Evolutionary conservation across 2,797 vertebrate species (phyloP).

Genomic region (Brotula barbata): DNA sequence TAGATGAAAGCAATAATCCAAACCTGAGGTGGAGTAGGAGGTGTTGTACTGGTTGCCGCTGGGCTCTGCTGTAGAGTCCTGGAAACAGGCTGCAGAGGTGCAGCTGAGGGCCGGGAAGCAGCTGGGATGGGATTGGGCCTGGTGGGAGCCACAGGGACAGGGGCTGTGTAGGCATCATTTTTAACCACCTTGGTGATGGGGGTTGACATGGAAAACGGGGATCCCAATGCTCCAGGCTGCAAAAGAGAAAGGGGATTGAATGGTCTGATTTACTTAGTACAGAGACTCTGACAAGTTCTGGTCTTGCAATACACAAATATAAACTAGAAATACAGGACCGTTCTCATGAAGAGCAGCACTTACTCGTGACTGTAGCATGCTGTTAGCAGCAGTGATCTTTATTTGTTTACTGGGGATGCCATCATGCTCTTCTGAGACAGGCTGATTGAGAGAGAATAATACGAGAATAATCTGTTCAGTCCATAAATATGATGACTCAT

Average conservation of each 20-base stretch:
- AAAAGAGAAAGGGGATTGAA: slow-evolving; percentile 8
- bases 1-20: neutral
- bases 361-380: slow-evolving; percentile 76
- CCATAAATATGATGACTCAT: too few species aligned
- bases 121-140: slow-evolving; percentile 58
- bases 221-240: slow-evolving; percentile 80
- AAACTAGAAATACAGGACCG: neutral
- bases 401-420: slow-evolving; percentile 85
- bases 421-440: slow-evolving; percentile 75
- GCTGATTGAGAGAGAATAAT: slow-evolving; percentile 57
- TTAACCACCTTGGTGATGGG: slow-evolving; percentile 97
- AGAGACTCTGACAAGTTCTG: too few species aligned
- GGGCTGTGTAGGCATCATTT: slow-evolving; percentile 92
- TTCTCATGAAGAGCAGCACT: slow-evolving; percentile 19
- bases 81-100: slow-evolving; percentile 82
- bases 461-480: neutral
- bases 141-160: slow-evolving; percentile 71
- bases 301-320: too few species aligned
- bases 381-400: slow-evolving; percentile 84
- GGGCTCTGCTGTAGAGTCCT: slow-evolving; percentile 87
- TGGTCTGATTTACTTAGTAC: neutral
- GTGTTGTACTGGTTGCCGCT: slow-evolving; percentile 50
- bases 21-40: slow-evolving; percentile 66
- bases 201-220: slow-evolving; percentile 84
- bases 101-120: slow-evolving; percentile 48